phyloP scores from a whole-genome alignment of 2,888 invertebrate species.

The Agrypnus murinus region DNA sequence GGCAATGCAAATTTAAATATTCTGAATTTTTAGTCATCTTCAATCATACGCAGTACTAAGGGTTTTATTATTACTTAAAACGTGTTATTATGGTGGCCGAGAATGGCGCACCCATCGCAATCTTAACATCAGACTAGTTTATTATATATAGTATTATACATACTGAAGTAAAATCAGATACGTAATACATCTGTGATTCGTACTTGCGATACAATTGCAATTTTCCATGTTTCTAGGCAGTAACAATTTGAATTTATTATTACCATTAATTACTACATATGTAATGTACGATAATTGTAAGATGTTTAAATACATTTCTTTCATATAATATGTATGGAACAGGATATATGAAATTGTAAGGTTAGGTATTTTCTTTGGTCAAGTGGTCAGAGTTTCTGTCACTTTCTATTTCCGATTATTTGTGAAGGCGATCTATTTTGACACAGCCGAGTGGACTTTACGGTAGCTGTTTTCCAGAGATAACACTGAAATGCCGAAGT shows the following conservation, averaged over 20 bases:
- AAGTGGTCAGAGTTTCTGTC: slow-evolving; percentile 20
- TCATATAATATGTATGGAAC: no score
- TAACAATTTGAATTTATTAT: no score
- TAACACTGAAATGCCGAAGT: slow-evolving; percentile 45
- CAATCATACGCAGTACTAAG: neutral
- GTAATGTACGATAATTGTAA: no score
- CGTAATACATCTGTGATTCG: neutral
- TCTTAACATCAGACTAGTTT: neutral
- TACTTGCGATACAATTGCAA: neutral
- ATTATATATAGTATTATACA: neutral
- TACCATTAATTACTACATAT: no score
- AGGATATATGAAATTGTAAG: slow-evolving; percentile 5
- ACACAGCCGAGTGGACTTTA: slow-evolving; percentile 51
- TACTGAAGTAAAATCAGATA: neutral
- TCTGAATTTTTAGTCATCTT: neutral
- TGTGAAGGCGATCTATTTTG: slow-evolving; percentile 51
- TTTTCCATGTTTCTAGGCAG: slow-evolving; percentile 11
- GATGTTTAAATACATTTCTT: no score
- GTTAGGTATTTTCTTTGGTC: slow-evolving; percentile 19
- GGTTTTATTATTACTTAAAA: slow-evolving; percentile 10
- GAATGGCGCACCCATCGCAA: neutral
- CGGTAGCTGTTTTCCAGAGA: slow-evolving; percentile 51
- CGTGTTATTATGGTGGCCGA: neutral
- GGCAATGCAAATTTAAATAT: slow-evolving; percentile 1
- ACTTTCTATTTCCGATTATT: slow-evolving; percentile 46